These are phyloP conservation scores for Phengaris arion DNA, from an alignment of 2,888 invertebrate species.

Conservation along the genomic window DNA sequence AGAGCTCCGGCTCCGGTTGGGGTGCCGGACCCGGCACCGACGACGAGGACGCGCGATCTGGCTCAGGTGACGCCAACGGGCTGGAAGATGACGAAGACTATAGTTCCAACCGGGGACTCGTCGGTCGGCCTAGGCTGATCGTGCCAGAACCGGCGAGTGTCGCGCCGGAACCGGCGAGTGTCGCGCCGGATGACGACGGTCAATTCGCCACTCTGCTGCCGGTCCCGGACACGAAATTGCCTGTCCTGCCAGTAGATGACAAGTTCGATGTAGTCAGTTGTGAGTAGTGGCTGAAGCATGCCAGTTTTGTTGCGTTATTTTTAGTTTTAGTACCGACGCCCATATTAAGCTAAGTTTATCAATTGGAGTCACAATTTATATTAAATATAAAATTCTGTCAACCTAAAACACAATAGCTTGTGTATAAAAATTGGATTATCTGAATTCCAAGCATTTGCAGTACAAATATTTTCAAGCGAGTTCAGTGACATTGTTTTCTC, in stretches of 20 bases:
- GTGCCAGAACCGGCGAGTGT: constrained; percentile 35
- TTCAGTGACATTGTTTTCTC: constrained; percentile 13
- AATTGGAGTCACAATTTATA: neutral
- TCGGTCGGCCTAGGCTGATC: constrained; percentile 3
- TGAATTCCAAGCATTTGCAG: neutral
- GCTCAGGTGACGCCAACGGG: constrained; percentile 66
- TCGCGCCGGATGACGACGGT: neutral
- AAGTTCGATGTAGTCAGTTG: constrained; percentile 67
- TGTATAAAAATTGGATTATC: neutral
- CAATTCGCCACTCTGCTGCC: constrained; percentile 39
- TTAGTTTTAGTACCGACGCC: constrained; percentile 30
- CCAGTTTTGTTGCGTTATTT: constrained; percentile 63
- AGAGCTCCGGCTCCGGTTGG: constrained; percentile 92
- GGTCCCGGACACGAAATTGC: constrained; percentile 44
- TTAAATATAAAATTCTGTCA: neutral
- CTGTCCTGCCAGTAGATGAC: constrained; percentile 52
- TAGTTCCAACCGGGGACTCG: constrained; percentile 33
- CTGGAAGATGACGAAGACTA: constrained; percentile 74
- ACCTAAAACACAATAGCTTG: neutral
- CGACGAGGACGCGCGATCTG: constrained; percentile 83
- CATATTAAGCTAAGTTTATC: neutral
- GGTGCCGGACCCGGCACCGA: constrained; percentile 84
- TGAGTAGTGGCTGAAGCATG: constrained; percentile 78
- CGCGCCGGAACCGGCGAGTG: neutral
- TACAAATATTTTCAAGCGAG: constrained; percentile 3